These are phyloP conservation scores for Hyphantria cunea DNA, from an alignment of 1,140 invertebrate genomes.

Conservation along the genomic window DNA sequence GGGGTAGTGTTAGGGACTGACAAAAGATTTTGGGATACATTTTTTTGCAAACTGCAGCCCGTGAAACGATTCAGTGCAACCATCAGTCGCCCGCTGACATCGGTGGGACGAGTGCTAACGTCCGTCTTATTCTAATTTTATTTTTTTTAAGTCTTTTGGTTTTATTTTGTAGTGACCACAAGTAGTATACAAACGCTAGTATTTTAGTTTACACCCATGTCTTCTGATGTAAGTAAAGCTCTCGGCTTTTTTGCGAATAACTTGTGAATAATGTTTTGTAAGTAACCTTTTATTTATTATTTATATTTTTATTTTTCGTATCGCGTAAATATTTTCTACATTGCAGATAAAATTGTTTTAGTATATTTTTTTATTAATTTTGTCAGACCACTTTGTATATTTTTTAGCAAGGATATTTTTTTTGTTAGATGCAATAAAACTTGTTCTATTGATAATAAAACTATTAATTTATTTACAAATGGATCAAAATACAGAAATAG, in stretches of 20 bases:
- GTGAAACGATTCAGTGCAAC: constrained; percentile 58
- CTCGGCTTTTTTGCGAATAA: background rate
- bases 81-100: constrained; percentile 19
- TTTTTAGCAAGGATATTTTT: too few species aligned
- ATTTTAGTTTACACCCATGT: background rate
- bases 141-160: constrained; percentile 6
- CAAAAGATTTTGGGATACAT: constrained; percentile 75
- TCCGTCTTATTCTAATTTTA: constrained; percentile 19
- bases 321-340: too few species aligned
- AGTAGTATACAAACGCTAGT: background rate
- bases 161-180: constrained; percentile 3
- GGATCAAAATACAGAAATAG: too few species aligned
- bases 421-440: too few species aligned
- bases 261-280: background rate
- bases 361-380: too few species aligned
- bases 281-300: background rate
- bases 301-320: too few species aligned
- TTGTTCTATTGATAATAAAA: too few species aligned
- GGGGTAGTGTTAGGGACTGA: constrained; percentile 70
- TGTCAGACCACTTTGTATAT: too few species aligned
- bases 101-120: constrained; percentile 8
- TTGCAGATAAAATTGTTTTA: too few species aligned
- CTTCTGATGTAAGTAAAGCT: too few species aligned
- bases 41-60: constrained; percentile 77
- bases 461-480: too few species aligned